phyloP scores from a whole-genome alignment of 2,888 invertebrate genomes.

The Meandrusa payeni region DNA sequence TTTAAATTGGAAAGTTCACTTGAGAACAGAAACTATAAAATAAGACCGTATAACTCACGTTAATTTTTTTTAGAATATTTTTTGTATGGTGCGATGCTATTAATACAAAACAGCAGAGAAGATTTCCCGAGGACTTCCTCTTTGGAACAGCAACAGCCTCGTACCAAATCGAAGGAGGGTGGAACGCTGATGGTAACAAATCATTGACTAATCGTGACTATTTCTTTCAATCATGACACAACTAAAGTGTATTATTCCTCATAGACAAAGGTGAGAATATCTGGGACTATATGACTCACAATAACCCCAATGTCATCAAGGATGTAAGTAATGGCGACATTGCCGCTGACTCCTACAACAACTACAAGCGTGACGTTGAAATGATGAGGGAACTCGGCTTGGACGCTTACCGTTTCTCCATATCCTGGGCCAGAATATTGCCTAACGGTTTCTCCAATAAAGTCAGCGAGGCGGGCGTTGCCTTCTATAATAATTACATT shows the following conservation, averaged over 20 bases:
- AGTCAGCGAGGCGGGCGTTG: constrained; percentile 80
- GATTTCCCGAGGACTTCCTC: constrained; percentile 52
- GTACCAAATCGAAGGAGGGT: constrained; percentile 57
- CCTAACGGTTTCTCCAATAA: constrained; percentile 73
- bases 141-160: constrained; percentile 56
- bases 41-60: no score
- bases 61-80: constrained; percentile 9
- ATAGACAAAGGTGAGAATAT: constrained; percentile 53
- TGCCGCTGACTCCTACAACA: constrained; percentile 81
- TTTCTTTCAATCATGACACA: no score
- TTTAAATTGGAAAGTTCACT: no score
- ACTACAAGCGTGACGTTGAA: constrained; percentile 78
- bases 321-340: constrained; percentile 75
- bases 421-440: constrained; percentile 83
- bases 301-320: constrained; percentile 38
- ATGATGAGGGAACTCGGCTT: constrained; percentile 65
- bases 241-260: constrained; percentile 14
- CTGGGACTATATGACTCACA: constrained; percentile 54
- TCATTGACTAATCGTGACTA: no score
- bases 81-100: constrained; percentile 5
- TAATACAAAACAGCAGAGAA: constrained; percentile 31
- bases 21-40: no score
- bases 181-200: constrained; percentile 55
- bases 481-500: constrained; percentile 84
- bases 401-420: constrained; percentile 75